These are phyloP conservation scores for Phengaris arion DNA, from an alignment of 2,888 invertebrate species.

Conservation along the genomic window DNA sequence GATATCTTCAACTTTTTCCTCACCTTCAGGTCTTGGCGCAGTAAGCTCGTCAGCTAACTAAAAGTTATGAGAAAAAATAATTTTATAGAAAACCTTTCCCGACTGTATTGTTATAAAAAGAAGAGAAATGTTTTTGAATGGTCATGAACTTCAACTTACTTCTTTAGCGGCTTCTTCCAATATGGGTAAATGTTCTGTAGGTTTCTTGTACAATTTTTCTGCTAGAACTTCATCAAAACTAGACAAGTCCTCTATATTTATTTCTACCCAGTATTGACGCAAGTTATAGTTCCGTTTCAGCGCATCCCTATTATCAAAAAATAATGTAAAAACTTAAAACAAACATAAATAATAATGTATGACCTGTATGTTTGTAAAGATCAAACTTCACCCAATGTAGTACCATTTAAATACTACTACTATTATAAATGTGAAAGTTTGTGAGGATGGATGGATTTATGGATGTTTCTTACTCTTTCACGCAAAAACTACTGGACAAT, in stretches of 20 bases:
- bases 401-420: no score
- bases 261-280: slow-evolving; percentile 92
- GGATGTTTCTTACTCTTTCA: no score
- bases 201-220: slow-evolving; percentile 94
- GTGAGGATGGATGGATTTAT: no score
- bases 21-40: slow-evolving; percentile 92
- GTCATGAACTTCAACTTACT: slow-evolving; percentile 52
- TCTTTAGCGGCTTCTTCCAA: slow-evolving; percentile 98
- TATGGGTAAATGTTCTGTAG: slow-evolving; percentile 94
- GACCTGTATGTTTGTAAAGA: no score
- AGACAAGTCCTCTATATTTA: slow-evolving; percentile 95
- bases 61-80: slow-evolving; percentile 31
- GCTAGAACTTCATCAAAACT: slow-evolving; percentile 96
- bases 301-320: slow-evolving; percentile 85
- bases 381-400: no score
- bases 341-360: no score
- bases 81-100: not conserved
- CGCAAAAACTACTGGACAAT: no score
- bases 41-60: slow-evolving; percentile 96
- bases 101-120: not conserved
- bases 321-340: not conserved
- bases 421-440: no score
- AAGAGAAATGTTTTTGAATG: not conserved
- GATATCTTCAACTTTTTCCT: slow-evolving; percentile 93
- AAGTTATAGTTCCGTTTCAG: slow-evolving; percentile 96